A percentile compares a stretch with the other conserved stretches of the same genome.
These are phyloP conservation scores for Pseudomugil tenellus DNA, from an alignment of 2,797 vertebrate genomes.

Conservation along the genomic window DNA sequence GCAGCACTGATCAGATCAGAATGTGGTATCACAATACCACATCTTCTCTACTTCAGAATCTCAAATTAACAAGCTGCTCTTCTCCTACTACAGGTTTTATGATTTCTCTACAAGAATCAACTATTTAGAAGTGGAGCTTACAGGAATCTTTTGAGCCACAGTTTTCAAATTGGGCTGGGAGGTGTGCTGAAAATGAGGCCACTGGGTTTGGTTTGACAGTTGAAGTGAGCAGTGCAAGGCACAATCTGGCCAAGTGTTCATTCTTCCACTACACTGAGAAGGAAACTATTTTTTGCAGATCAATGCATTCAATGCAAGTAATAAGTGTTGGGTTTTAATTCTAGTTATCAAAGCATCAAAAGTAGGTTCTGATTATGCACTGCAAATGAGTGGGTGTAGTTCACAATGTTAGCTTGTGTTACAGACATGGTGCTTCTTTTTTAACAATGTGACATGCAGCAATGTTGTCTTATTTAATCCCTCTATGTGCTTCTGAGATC, in stretches of 20 bases:
- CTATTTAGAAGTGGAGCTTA: no score
- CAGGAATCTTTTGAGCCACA: no score
- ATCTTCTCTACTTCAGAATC: no score
- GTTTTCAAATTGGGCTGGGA: no score
- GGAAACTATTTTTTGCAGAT: not conserved
- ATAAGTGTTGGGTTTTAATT: not conserved
- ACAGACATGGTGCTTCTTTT: not conserved
- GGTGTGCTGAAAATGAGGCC: not conserved
- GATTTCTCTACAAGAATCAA: no score
- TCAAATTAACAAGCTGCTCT: no score
- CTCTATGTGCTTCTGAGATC: no score
- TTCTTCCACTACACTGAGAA: not conserved
- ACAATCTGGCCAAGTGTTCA: not conserved
- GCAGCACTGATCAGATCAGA: not conserved
- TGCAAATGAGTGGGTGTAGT: not conserved
- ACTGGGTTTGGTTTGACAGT: not conserved
- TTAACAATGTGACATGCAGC: no score
- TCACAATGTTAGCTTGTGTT: not conserved
- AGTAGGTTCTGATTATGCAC: not conserved
- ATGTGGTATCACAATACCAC: not conserved
- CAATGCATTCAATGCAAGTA: constrained; percentile 2
- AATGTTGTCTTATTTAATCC: no score
- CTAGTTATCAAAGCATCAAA: constrained; percentile 13
- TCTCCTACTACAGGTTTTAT: no score
- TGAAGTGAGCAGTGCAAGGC: not conserved